Conservation (phyloP, 2,797 vertebrate genomes). For the Carapus acus region DNA sequence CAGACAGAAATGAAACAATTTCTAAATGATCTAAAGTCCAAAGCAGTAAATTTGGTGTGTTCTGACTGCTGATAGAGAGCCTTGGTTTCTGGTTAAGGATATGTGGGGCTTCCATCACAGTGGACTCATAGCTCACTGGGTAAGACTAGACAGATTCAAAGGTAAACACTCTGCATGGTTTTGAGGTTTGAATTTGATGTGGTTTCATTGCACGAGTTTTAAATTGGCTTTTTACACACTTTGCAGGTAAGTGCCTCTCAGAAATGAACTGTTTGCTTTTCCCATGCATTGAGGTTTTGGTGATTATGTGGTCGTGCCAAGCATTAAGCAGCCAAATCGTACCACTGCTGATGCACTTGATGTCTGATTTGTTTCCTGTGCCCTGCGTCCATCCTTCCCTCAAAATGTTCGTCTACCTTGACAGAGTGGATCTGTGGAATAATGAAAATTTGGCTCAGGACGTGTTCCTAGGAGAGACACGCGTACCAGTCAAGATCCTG, state of each 20-base stretch:
- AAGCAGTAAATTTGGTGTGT: slow-evolving; percentile 54
- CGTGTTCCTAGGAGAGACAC: slow-evolving; percentile 91
- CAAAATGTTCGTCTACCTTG: slow-evolving; percentile 51
- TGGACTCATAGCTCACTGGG: slow-evolving; percentile 80
- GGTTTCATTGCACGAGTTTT: slow-evolving; percentile 73
- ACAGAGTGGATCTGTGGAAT: slow-evolving; percentile 96
- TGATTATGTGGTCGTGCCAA: slow-evolving; percentile 38
- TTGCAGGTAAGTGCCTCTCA: slow-evolving; percentile 43
- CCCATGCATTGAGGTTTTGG: slow-evolving; percentile 8
- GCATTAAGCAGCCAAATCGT: slow-evolving; percentile 5
- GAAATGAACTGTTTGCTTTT: slow-evolving; percentile 16
- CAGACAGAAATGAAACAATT: slow-evolving; percentile 26
- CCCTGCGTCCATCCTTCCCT: slow-evolving; percentile 2
- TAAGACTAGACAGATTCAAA: slow-evolving; percentile 77
- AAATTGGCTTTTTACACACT: slow-evolving; percentile 22
- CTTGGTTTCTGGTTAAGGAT: slow-evolving; percentile 65
- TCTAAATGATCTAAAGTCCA: slow-evolving; percentile 23
- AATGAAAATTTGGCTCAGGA: slow-evolving; percentile 95
- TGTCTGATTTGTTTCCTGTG: slow-evolving; percentile 4
- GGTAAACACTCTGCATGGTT: slow-evolving; percentile 79
- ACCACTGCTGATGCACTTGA: background rate
- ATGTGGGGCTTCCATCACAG: slow-evolving; percentile 56
- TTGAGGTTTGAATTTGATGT: slow-evolving; percentile 72
- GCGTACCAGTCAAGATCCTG: slow-evolving; percentile 89
- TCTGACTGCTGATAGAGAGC: slow-evolving; percentile 65